Evolutionary conservation across 1,140 invertebrate species (phyloP), one percentile per base, ranked within the genome.

Genomic region (Tetragnatha versicolor): DNA sequence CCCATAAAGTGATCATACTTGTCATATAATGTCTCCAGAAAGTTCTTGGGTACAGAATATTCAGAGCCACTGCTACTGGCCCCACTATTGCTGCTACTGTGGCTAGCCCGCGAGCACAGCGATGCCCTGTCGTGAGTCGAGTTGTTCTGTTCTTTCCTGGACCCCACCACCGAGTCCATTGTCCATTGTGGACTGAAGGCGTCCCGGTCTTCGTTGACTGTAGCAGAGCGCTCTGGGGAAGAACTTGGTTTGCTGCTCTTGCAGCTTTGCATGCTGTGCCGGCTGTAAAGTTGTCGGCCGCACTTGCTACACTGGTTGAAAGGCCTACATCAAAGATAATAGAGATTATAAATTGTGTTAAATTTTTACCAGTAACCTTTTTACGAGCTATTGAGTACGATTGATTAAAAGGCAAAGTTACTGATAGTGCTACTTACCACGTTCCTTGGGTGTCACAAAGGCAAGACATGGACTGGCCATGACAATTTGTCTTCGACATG

Each of bases 1-100:
- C n/a, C n/a, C n/a, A n/a, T n/a, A n/a, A 42, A 42, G 17, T 17
- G 20, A 60, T 29, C 29, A 65, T 39, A 63, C 77, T 39, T 72
- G 42, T 79, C 77, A 72, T 79, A 79, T 3, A 79, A 39, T 0
- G 66, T 35, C n/a, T 79, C 77, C 33, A 72, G 22, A 25, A 49
- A 79, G 65, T 72, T 72, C 20, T 66, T 51, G 3, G 79, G 79
- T 7, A 80, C 72, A 61, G 79, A 80, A 27, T 80, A 80, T 58
- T 80, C 79, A 7, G 70, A 69, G 31, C 72, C 69, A 49, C 73
- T 51, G 39, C 72, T 80, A 22, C 79, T 80, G 1, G 61, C 61
- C 29, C n/a, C 42, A 42, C 69, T 47, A 9, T 35, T 31, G 27
- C 45, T 66, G 35, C 70, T 76, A 20, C 66, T 72, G 10, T 77